These are phyloP conservation scores for Phlogophora meticulosa DNA, from an alignment of 2,888 invertebrate genomes.

Conservation along the genomic window DNA sequence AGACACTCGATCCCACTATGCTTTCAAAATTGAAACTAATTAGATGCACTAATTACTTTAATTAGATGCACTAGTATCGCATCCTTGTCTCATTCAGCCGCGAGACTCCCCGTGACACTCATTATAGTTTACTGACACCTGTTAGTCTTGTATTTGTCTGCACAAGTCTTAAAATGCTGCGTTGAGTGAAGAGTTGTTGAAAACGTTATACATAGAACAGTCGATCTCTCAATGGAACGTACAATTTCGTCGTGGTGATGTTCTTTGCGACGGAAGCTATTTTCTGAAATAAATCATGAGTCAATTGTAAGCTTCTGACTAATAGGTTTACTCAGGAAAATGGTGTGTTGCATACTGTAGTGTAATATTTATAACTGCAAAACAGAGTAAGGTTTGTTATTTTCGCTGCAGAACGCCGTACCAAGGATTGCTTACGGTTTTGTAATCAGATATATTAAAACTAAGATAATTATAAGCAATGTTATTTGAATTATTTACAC, in stretches of 20 bases:
- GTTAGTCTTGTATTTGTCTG: constrained; percentile 28
- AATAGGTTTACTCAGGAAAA: constrained; percentile 35
- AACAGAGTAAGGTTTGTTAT: constrained; percentile 19
- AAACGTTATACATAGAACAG: constrained; percentile 36
- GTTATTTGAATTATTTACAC: constrained; percentile 26
- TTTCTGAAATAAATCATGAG: constrained; percentile 54
- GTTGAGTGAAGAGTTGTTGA: constrained; percentile 28
- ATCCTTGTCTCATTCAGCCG: constrained; percentile 45
- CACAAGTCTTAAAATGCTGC: constrained; percentile 48
- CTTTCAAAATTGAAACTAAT: too few species aligned
- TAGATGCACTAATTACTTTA: neutral
- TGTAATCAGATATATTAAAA: constrained; percentile 3
- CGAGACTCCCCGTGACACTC: constrained; percentile 35
- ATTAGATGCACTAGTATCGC: constrained; percentile 31
- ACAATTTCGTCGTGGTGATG: constrained; percentile 12
- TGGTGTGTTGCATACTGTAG: constrained; percentile 7
- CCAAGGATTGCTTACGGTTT: constrained; percentile 3
- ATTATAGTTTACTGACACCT: constrained; percentile 53
- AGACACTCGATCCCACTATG: too few species aligned
- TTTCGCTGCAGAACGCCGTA: neutral
- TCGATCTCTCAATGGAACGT: constrained; percentile 35
- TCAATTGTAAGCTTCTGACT: constrained; percentile 49
- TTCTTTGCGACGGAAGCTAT: constrained; percentile 20
- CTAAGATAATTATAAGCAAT: neutral
- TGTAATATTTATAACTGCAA: constrained; percentile 12